A percentile compares a stretch with the other conserved stretches of the same genome.
These are phyloP conservation scores for Scaptomyza polygonia DNA, from an alignment of 2,888 invertebrate genomes.

Conservation along the genomic window DNA sequence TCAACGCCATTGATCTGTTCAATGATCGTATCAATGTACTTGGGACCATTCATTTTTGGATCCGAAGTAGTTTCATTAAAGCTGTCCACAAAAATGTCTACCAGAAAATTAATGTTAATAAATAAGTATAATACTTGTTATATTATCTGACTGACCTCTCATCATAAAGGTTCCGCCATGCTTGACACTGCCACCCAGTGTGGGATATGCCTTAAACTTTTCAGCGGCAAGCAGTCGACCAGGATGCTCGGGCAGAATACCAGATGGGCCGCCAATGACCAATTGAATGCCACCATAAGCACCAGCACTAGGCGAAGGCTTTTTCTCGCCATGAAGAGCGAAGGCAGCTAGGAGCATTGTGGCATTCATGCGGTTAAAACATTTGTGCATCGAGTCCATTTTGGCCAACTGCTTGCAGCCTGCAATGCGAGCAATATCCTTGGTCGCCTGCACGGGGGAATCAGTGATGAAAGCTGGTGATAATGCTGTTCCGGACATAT, in stretches of 20 bases:
- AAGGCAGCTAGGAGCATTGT: conserved; percentile 83
- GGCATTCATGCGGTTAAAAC: conserved; percentile 82
- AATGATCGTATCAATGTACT: conserved; percentile 80
- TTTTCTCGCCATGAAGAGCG: conserved; percentile 73
- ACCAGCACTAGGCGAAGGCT: conserved; percentile 58
- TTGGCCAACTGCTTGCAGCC: conserved; percentile 81
- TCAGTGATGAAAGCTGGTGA: conserved; percentile 85
- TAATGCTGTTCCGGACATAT: conserved; percentile 85
- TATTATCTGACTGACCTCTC: conserved; percentile 78
- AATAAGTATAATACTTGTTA: neutral
- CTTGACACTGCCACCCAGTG: conserved; percentile 85
- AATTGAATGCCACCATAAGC: conserved; percentile 81
- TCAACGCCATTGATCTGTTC: conserved; percentile 81
- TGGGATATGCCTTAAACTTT: conserved; percentile 82
- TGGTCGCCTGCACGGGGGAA: conserved; percentile 81
- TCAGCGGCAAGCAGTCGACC: conserved; percentile 76
- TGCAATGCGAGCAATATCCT: conserved; percentile 81
- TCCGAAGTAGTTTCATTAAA: conserved; percentile 82
- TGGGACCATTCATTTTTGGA: conserved; percentile 62
- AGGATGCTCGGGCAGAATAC: conserved; percentile 82
- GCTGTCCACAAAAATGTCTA: conserved; percentile 79
- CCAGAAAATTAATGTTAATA: neutral
- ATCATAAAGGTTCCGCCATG: conserved; percentile 85
- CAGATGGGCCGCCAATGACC: conserved; percentile 83
- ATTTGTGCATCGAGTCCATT: conserved; percentile 79